Evolutionary conservation across 2,888 invertebrate genomes (phyloP), one percentile per base, ranked within the genome.

Genomic region (Tinea semifulvella): DNA sequence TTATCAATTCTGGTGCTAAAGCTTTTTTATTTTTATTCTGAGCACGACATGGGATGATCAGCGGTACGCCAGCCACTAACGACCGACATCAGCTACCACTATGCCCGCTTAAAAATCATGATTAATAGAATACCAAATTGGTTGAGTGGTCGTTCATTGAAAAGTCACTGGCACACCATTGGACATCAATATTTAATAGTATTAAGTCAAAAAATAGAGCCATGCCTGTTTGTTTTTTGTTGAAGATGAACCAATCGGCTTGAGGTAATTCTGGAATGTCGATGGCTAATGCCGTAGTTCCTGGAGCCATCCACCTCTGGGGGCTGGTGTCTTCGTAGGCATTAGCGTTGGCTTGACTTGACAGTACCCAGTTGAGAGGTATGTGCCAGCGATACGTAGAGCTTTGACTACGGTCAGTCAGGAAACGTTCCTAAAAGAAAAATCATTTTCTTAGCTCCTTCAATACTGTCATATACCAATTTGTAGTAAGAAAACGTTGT

Each of bases 151-250:
- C n/a, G n/a, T n/a, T n/a, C n/a, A n/a, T n/a, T n/a, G n/a, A n/a
- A n/a, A n/a, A n/a, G n/a, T n/a, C n/a, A n/a, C n/a, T n/a, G n/a
- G n/a, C n/a, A n/a, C n/a, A n/a, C n/a, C n/a, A n/a, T n/a, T n/a
- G n/a, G n/a, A n/a, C n/a, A n/a, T n/a, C 8, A 8, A 22, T 7
- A 22, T 5, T 22, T 22, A 8, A 8, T 22, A 5, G 8, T 8
- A 8, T 22, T 8, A 22, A 22, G 22, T 22, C 22, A 22, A 5
- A 7, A 28, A 28, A 28, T 28, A 28, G 16, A 1, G 3, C 36
- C 55, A 56, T 54, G 85, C 86, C 86, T 47, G 84, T 85, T 57
- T 86, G 84, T 50, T 87, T 84, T 42, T 84, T 82, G 53, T 89
- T 89, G 13, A 88, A 55, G 38, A 89, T 81, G 46, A 83, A 72